Conservation (phyloP, 2,113 vertebrate genomes). For the Elgaria multicarinata region DNA sequence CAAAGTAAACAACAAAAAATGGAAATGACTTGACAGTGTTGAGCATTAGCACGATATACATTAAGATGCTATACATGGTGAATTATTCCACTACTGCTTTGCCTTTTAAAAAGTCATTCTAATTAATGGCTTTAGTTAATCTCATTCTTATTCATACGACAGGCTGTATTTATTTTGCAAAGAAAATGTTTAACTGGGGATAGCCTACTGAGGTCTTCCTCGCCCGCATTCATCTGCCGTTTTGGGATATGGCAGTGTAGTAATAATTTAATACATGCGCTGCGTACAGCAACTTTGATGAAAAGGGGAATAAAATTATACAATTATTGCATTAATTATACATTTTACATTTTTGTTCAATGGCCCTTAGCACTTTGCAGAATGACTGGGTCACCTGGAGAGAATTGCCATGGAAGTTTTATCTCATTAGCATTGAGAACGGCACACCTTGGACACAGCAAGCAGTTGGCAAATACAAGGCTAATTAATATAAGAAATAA, state of each 20-base stretch:
- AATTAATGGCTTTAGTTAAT: conserved; percentile 74
- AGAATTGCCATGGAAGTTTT: not conserved
- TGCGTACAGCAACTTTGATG: conserved; percentile 55
- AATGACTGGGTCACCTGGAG: conserved; percentile 51
- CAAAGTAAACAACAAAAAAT: conserved; percentile 39
- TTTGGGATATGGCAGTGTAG: conserved; percentile 57
- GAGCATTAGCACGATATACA: conserved; percentile 34
- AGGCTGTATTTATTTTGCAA: conserved; percentile 73
- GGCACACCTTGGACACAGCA: not conserved
- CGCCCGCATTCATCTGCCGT: conserved; percentile 60
- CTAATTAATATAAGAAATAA: conserved; percentile 10
- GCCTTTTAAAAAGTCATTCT: conserved; percentile 62
- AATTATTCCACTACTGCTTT: conserved; percentile 54
- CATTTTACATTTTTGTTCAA: conserved; percentile 60
- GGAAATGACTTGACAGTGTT: conserved; percentile 30
- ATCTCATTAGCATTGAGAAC: not conserved
- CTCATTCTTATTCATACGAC: conserved; percentile 69
- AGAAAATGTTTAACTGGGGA: conserved; percentile 67
- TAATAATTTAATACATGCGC: conserved; percentile 67
- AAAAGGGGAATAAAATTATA: conserved; percentile 68
- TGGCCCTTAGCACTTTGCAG: conserved; percentile 48
- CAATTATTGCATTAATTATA: conserved; percentile 74
- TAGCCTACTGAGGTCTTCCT: conserved; percentile 59
- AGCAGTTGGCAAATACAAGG: conserved; percentile 41
- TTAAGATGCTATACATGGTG: conserved; percentile 43